Conservation (phyloP, 1,140 invertebrate species). For the Akabosia matsudoensis region DNA sequence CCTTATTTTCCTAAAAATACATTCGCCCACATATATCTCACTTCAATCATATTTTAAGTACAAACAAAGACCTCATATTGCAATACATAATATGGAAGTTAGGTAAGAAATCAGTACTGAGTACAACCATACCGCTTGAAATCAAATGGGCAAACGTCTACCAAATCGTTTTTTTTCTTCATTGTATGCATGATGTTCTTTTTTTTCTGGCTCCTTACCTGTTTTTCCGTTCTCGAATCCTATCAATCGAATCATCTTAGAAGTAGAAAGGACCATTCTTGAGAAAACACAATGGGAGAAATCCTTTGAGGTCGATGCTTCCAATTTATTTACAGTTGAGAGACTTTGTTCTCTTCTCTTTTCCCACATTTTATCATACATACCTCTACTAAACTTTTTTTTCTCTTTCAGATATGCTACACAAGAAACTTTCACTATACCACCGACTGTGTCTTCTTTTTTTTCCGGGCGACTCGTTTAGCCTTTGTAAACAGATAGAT, state of each 20-base stretch:
- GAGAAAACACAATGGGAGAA: not conserved
- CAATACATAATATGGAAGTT: too few species aligned
- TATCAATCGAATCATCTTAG: constrained; percentile 6
- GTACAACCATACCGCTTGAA: not conserved
- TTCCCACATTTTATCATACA: not conserved
- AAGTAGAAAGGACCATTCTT: not conserved
- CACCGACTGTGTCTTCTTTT: not conserved
- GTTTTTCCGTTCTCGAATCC: constrained; percentile 6
- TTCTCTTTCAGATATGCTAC: too few species aligned
- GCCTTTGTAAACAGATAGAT: too few species aligned
- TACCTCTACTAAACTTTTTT: not conserved
- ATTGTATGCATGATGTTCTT: not conserved
- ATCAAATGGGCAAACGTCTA: not conserved
- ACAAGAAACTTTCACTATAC: not conserved
- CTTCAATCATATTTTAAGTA: too few species aligned
- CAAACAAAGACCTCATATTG: too few species aligned
- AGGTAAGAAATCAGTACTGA: too few species aligned
- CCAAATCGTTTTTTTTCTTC: not conserved
- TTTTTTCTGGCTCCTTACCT: not conserved
- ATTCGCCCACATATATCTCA: too few species aligned
- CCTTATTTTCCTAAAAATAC: too few species aligned
- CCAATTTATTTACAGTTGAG: constrained; percentile 19
- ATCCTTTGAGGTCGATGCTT: constrained; percentile 19
- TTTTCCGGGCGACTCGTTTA: too few species aligned
- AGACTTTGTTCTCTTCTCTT: not conserved